Evolutionary conservation across 37 sponge, comb jelly and placozoan genomes (phyloP), one percentile per base, ranked within the genome.

Genomic region (Beroe ovata): DNA sequence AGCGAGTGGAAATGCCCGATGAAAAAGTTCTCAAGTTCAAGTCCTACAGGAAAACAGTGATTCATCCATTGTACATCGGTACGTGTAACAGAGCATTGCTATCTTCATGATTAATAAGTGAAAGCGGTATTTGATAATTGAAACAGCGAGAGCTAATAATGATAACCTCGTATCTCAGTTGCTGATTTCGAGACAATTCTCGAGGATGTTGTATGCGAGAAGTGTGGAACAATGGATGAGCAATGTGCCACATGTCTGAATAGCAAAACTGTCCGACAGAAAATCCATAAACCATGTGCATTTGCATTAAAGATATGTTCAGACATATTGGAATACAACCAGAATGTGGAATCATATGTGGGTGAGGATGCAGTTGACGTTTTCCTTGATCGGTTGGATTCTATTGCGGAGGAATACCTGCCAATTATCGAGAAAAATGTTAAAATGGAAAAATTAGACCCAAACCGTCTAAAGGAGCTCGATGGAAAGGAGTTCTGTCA

Each of bases 281-380:
- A n/a, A n/a, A n/a, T n/a, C n/a, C n/a, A n/a, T n/a, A n/a, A n/a
- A n/a, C n/a, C n/a, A n/a, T n/a, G n/a, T n/a, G n/a, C n/a, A n/a
- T n/a, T n/a, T n/a, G 63, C 63, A 62, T 62, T 62, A 16, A 62
- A 62, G 63, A 14, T 62, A 16, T n/a, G 21, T 23, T 62, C 63
- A 16, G 23, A 62, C 29, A 6, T 20, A n/a, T 14, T 23, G 23
- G 21, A 62, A 23, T 62, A 20, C 29, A 25, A 62, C 63, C 29
- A n/a, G 29, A 14, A 14, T 4, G 63, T 62, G 28, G 63, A 62
- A 16, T 20, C 63, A 4, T 62, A 62, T 23, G 6, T 16, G 4
- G 63, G 63, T 4, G 19, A 62, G 4, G 63, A 62, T 25, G 8
- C 23, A 4, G 63, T 62, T 25, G 63, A 62, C 3, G 4, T n/a